Evolutionary conservation across 2,888 invertebrate species (phyloP).

Genomic region (Panorpa germanica): DNA sequence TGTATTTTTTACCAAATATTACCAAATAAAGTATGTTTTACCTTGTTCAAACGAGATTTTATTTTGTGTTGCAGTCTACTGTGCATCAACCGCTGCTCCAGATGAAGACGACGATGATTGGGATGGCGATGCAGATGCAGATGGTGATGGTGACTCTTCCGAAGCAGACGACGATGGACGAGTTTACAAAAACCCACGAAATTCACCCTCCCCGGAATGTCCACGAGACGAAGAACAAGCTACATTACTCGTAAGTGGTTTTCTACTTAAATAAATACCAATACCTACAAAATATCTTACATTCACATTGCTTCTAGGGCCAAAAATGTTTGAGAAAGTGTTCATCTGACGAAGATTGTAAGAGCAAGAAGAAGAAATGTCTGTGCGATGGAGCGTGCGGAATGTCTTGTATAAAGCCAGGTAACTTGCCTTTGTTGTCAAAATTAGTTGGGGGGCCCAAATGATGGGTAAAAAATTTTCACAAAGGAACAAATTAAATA

Average conservation of each 20-base stretch:
- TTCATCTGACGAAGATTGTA: conserved; percentile 86
- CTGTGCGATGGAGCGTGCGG: conserved; percentile 94
- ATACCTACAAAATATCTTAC: conserved; percentile 2
- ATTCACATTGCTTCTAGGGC: conserved; percentile 28
- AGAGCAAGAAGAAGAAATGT: conserved; percentile 91
- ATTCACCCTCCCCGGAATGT: conserved; percentile 70
- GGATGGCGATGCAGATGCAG: conserved; percentile 31
- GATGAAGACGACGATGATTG: conserved; percentile 37
- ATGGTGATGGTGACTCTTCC: conserved; percentile 28
- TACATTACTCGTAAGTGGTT: conserved; percentile 46
- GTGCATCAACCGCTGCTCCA: conserved; percentile 27
- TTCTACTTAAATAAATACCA: conserved; percentile 3
- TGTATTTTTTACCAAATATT: background rate
- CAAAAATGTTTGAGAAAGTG: conserved; percentile 86
- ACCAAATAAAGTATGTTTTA: background rate
- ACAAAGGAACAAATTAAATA: background rate
- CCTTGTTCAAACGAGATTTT: conserved; percentile 1
- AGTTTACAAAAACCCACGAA: conserved; percentile 74
- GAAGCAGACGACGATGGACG: conserved; percentile 63
- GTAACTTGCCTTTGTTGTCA: no score
- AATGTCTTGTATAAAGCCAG: conserved; percentile 93
- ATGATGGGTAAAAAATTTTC: no score
- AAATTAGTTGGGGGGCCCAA: no score
- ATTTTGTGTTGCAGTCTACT: conserved; percentile 20
- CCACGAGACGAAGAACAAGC: conserved; percentile 77